These are phyloP conservation scores for Phyllostomus discolor DNA, from an alignment of 2,113 vertebrate genomes.

Conservation along the genomic window DNA sequence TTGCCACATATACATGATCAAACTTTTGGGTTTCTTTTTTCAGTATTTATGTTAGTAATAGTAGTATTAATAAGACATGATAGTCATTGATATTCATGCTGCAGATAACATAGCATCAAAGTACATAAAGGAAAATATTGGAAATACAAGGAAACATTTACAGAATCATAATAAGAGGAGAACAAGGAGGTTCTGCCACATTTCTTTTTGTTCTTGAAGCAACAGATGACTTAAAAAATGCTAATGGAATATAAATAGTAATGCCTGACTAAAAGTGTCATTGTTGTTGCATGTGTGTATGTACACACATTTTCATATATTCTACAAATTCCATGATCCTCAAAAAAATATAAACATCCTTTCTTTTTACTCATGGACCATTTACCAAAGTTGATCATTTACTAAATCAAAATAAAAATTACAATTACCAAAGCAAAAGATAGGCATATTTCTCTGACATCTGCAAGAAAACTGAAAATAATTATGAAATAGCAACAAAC, in stretches of 20 bases:
- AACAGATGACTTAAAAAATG: neutral
- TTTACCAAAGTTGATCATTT: neutral
- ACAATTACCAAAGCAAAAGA: neutral
- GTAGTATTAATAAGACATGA: neutral
- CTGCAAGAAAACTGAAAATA: neutral
- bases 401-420: neutral
- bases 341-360: neutral
- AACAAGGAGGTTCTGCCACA: neutral
- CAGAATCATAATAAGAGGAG: neutral
- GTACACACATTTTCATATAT: neutral
- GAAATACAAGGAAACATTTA: neutral
- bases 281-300: neutral
- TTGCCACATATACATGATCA: neutral
- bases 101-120: neutral
- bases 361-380: neutral
- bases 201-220: neutral
- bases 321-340: neutral
- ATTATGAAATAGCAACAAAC: neutral
- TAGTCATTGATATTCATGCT: neutral
- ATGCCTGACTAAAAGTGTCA: neutral
- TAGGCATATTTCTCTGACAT: neutral
- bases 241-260: neutral
- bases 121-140: slow-evolving; percentile 5
- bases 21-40: neutral
- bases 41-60: neutral